Evolutionary conservation across 2,888 invertebrate species (phyloP).

Genomic region (Aquatica leii): DNA sequence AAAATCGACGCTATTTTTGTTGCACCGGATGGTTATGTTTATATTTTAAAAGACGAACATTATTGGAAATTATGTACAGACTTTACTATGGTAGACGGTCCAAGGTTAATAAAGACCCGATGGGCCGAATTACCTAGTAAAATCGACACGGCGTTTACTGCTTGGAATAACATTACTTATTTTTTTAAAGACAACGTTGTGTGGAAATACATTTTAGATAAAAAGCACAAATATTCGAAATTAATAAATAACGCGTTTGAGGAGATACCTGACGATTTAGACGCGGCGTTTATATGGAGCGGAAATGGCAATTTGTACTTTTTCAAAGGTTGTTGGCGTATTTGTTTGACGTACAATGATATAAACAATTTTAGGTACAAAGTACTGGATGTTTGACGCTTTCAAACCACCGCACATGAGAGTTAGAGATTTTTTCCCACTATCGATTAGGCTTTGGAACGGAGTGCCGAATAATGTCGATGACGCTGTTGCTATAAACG

Average conservation of each 20-base stretch:
- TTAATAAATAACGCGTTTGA: constrained; percentile 30
- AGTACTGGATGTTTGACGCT: constrained; percentile 96
- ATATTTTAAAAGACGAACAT: constrained; percentile 30
- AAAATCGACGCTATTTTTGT: constrained; percentile 62
- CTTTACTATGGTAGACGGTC: constrained; percentile 3
- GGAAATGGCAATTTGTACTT: constrained; percentile 24
- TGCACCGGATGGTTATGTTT: constrained; percentile 14
- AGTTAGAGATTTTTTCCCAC: constrained; percentile 15
- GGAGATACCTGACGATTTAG: constrained; percentile 33
- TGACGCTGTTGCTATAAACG: constrained; percentile 18
- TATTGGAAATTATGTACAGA: constrained; percentile 21
- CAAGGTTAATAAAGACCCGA: constrained; percentile 15
- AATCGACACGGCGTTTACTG: constrained; percentile 31
- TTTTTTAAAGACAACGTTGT: constrained; percentile 33
- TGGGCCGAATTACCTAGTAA: constrained; percentile 23
- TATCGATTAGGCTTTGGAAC: constrained; percentile 19
- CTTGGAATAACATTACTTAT: constrained; percentile 24
- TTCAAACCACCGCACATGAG: constrained; percentile 69
- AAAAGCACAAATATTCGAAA: constrained; percentile 16
- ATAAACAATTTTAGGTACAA: constrained; percentile 63
- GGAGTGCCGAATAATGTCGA: constrained; percentile 30
- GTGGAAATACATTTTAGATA: constrained; percentile 22
- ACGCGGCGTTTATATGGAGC: constrained; percentile 31
- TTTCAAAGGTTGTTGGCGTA: constrained; percentile 29
- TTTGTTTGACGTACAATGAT: neutral